A percentile compares a stretch with the other conserved stretches of the same genome.
These are phyloP conservation scores for Hystrix cristata DNA, from an alignment of 2,113 vertebrate genomes.

Conservation along the genomic window DNA sequence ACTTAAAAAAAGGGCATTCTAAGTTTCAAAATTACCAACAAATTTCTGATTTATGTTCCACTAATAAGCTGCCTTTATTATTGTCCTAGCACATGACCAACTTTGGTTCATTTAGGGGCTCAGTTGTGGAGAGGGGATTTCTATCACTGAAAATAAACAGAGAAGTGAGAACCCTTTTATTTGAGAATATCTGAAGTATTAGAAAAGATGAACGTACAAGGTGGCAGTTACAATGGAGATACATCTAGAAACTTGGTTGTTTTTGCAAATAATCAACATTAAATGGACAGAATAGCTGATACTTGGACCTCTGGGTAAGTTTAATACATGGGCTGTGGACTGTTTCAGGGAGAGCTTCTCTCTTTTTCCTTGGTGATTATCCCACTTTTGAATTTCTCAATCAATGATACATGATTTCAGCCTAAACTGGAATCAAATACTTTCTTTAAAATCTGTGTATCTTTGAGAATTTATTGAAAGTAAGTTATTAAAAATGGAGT, in stretches of 20 bases:
- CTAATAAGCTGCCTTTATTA: not conserved
- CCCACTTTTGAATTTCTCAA: conserved; percentile 57
- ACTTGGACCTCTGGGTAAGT: not conserved
- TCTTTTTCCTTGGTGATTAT: not conserved
- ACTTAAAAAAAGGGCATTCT: not conserved
- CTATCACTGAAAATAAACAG: conserved; percentile 42
- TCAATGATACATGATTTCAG: not conserved
- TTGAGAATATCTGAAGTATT: not conserved
- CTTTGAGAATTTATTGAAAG: conserved; percentile 58
- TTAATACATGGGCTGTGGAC: not conserved
- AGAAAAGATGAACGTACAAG: conserved; percentile 11
- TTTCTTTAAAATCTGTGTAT: conserved; percentile 57
- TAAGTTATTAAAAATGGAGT: conserved; percentile 50
- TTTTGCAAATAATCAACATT: not conserved
- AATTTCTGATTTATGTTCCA: not conserved
- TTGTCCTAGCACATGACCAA: not conserved
- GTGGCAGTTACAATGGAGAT: not conserved
- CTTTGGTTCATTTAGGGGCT: conserved; percentile 36
- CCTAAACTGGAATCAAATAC: conserved; percentile 50
- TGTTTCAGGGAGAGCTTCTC: not conserved
- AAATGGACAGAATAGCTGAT: not conserved
- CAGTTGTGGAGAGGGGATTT: conserved; percentile 4
- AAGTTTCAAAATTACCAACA: conserved; percentile 40
- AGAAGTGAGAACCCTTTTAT: conserved; percentile 15
- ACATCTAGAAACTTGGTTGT: conserved; percentile 14